phyloP scores from a whole-genome alignment of 2,113 vertebrate species.

The human region GRCh38 chr5:112911501-112912000 shows the following conservation, averaged over 20 bases:
- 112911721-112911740: not conserved
- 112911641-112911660: not conserved
- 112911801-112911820: not conserved
- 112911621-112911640: not conserved
- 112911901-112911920: not conserved
- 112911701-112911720: not conserved
- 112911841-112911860: not conserved
- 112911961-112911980: not conserved
- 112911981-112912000: not conserved
- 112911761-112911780: not conserved
- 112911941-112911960: not conserved
- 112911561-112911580: slow-evolving; percentile 1
- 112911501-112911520: not conserved
- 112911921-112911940: slow-evolving; percentile 3
- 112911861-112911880: not conserved
- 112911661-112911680: not conserved
- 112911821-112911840: not conserved
- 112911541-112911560: not conserved
- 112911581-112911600: not conserved
- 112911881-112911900: not conserved
- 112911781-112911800: not conserved
- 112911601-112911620: not conserved
- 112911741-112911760: not conserved
- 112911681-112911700: not conserved
- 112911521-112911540: not conserved